These are phyloP conservation scores for Drosophila seclusa DNA, from an alignment of 2,888 invertebrate genomes.

Conservation along the genomic window DNA sequence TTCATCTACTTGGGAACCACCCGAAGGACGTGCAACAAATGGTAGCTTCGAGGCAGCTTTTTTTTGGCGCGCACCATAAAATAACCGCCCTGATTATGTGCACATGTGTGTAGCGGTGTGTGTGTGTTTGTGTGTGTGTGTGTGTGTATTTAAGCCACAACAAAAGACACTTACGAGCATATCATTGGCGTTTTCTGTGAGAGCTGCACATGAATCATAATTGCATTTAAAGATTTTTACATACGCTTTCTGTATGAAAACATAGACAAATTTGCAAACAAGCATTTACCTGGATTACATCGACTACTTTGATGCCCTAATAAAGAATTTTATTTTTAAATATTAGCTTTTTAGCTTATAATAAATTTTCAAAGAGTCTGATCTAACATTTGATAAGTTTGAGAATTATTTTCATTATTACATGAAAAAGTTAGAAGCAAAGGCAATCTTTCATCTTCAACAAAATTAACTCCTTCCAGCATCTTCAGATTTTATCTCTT, in stretches of 20 bases:
- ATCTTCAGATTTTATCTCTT: neutral
- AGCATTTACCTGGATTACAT: neutral
- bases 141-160: slow-evolving; percentile 68
- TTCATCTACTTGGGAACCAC: slow-evolving; percentile 49
- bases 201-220: slow-evolving; percentile 60
- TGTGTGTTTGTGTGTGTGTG: slow-evolving; percentile 15
- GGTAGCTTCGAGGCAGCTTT: slow-evolving; percentile 64
- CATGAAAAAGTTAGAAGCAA: neutral
- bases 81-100: slow-evolving; percentile 37
- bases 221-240: slow-evolving; percentile 73
- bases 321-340: neutral
- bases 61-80: slow-evolving; percentile 44
- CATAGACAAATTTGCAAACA: slow-evolving; percentile 2
- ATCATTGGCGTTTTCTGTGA: slow-evolving; percentile 74
- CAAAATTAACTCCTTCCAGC: neutral
- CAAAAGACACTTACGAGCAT: slow-evolving; percentile 72
- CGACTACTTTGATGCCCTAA: slow-evolving; percentile 22
- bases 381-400: neutral
- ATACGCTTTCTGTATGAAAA: slow-evolving; percentile 33
- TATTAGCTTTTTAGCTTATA: neutral
- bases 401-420: neutral
- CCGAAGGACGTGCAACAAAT: slow-evolving; percentile 67
- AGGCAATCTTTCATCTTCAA: neutral
- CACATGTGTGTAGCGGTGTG: slow-evolving; percentile 2
- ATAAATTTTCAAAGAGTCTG: neutral